phyloP scores from a whole-genome alignment of 2,797 vertebrate genomes.

The Myoxocephalus aenaeus region DNA sequence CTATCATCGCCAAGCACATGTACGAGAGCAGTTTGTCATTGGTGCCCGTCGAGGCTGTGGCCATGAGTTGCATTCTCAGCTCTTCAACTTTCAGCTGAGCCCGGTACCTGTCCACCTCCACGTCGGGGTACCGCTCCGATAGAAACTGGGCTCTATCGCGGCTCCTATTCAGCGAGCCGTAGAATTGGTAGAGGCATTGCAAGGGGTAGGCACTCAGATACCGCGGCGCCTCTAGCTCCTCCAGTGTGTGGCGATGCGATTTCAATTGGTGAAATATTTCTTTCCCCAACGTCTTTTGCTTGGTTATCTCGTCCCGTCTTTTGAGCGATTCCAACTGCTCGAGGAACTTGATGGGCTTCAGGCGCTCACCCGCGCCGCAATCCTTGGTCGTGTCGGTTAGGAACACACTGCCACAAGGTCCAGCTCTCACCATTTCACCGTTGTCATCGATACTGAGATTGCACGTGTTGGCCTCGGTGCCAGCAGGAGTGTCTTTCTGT shows the following conservation, averaged over 20 bases:
- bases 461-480: too few species aligned
- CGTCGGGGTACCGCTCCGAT: rapidly evolving
- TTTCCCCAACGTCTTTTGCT: conserved; percentile 13
- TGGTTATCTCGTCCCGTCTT: conserved; percentile 6
- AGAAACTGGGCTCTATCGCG: neutral
- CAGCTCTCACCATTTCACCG: neutral
- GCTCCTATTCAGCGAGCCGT: conserved; percentile 24
- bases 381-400: rapidly evolving
- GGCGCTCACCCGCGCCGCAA: neutral
- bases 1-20: conserved; percentile 9
- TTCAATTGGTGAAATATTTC: neutral
- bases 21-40: conserved; percentile 6
- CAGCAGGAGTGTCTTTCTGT: rapidly evolving
- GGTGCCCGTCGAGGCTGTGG: neutral
- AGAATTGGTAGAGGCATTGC: conserved; percentile 9
- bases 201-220: conserved; percentile 19
- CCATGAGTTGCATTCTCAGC: neutral
- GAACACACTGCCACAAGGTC: neutral
- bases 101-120: rapidly evolving
- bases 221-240: conserved; percentile 8
- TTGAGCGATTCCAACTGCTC: conserved; percentile 20
- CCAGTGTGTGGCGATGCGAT: neutral
- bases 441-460: neutral
- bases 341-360: neutral
- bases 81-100: neutral